Base-by-base conservation (phyloP, 2,888 invertebrate genomes). In the Taphrorychus bicolor region DNA sequence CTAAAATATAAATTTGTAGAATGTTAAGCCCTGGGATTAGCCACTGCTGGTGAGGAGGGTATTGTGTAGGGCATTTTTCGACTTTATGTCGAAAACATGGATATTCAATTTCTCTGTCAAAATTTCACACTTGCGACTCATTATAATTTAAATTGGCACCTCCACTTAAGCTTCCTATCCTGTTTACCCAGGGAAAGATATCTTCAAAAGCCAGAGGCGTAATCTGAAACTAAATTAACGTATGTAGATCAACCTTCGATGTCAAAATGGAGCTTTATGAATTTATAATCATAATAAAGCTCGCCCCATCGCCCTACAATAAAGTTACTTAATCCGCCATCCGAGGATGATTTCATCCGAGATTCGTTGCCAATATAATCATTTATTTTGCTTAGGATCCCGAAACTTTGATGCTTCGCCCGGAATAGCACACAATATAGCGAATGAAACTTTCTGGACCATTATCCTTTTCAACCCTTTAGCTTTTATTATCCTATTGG, bases 401-500 rank as follows among this genome's bases (percentile, higher is more conserved):
- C 22, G 14, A 45, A 58, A 58, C 19, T 58, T 48, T 21, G 42
- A 56, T 41, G 40, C 56, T 21, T 48, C 16, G 3, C 23, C 19
- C 22, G 22, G 18, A 58, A 58, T 22, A 42, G 58, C 16, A 45
- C 42, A 42, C 45, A 58, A 16, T 58, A 40, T 57, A 48, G 22
- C 58, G 58, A 57, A 64, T 32, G 24, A 65, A 66, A 60, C 56
- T 66, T 60, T 66, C 60, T 51, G 60, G 52, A 49, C 66, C 66
- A 66, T 66, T 66, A 60, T 66, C 66, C 66, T 60, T 66, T 63
- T 60, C 60, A 67, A 53, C 67, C 54, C 67, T 67, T 67, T 61
- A 23, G 62, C 61, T 52, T 67, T 67, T 67, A 67, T 67, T 57
- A 58, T 57, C 52, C 67, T 32, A 56, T 58, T 62, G 67, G 62